These are phyloP conservation scores for Acanthisitta chloris DNA, from an alignment of 2,113 vertebrate genomes.

Conservation along the genomic window DNA sequence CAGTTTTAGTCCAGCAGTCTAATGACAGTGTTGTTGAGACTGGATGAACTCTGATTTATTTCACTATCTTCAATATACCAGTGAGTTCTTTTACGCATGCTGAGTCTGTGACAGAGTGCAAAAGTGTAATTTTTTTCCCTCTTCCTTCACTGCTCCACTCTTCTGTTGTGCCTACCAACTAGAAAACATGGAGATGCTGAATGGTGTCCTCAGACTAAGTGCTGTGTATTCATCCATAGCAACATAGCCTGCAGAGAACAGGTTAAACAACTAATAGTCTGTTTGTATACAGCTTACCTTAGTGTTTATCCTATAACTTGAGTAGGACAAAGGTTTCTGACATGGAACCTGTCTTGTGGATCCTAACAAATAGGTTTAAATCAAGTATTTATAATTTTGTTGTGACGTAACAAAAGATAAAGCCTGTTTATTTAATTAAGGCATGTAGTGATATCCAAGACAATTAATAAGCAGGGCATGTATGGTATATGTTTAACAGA, in stretches of 20 bases:
- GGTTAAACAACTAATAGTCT: neutral
- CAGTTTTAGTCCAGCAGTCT: neutral
- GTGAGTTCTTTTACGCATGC: neutral
- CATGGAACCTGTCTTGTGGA: neutral
- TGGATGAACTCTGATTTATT: neutral
- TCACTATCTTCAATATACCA: neutral
- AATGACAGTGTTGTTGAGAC: neutral
- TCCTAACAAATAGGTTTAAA: neutral
- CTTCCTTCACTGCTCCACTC: neutral
- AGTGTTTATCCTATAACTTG: neutral
- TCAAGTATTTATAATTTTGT: neutral
- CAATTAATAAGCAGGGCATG: neutral
- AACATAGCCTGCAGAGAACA: neutral
- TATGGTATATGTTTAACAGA: neutral
- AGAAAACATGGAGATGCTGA: neutral
- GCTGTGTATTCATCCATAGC: neutral
- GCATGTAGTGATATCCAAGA: neutral
- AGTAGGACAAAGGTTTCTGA: neutral
- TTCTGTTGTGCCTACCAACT: neutral
- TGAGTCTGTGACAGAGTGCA: neutral
- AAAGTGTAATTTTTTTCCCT: neutral
- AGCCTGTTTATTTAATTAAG: neutral
- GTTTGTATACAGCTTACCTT: neutral
- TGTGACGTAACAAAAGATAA: neutral
- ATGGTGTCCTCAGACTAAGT: neutral